Conservation (phyloP, 2,113 vertebrate species). For the Mugil cephalus region DNA sequence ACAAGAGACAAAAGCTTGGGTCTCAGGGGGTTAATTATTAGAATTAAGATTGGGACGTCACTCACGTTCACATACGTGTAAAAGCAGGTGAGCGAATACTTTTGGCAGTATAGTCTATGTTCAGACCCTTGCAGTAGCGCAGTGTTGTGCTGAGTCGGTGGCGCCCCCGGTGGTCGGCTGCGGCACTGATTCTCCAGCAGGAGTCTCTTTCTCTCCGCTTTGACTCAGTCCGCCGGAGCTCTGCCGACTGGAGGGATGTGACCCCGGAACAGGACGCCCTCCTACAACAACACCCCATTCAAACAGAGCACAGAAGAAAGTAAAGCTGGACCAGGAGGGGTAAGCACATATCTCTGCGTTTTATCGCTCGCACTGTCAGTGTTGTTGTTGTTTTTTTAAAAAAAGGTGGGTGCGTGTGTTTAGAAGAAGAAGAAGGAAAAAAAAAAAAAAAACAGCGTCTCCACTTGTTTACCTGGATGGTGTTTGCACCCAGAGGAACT, state of each 20-base stretch:
- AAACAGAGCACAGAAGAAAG: slow-evolving; percentile 82
- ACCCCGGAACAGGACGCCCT: slow-evolving; percentile 88
- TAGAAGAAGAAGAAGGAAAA: too few relatives aligned
- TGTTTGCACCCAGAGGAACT: slow-evolving; percentile 81
- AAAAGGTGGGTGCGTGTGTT: slow-evolving; percentile 11
- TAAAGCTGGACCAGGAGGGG: slow-evolving; percentile 88
- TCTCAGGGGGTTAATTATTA: too few relatives aligned
- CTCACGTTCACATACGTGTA: too few relatives aligned
- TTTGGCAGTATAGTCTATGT: too few relatives aligned
- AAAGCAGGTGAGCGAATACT: too few relatives aligned
- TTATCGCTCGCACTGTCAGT: slow-evolving; percentile 13
- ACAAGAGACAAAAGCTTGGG: too few relatives aligned
- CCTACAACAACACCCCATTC: slow-evolving; percentile 84
- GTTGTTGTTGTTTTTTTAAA: slow-evolving; percentile 8
- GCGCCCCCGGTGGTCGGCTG: slow-evolving; percentile 65
- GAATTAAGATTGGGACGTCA: too few relatives aligned
- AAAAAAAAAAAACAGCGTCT: slow-evolving; percentile 27
- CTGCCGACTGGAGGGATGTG: slow-evolving; percentile 87
- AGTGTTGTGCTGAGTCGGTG: not conserved
- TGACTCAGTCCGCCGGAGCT: slow-evolving; percentile 75
- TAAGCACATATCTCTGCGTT: slow-evolving; percentile 63
- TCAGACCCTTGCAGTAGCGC: too few relatives aligned
- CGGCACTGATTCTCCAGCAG: slow-evolving; percentile 52
- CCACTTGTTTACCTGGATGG: slow-evolving; percentile 74
- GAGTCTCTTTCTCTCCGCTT: slow-evolving; percentile 52